These are phyloP conservation scores for Ctenopoma kingsleyae DNA, from an alignment of 2,797 vertebrate genomes.

Conservation along the genomic window DNA sequence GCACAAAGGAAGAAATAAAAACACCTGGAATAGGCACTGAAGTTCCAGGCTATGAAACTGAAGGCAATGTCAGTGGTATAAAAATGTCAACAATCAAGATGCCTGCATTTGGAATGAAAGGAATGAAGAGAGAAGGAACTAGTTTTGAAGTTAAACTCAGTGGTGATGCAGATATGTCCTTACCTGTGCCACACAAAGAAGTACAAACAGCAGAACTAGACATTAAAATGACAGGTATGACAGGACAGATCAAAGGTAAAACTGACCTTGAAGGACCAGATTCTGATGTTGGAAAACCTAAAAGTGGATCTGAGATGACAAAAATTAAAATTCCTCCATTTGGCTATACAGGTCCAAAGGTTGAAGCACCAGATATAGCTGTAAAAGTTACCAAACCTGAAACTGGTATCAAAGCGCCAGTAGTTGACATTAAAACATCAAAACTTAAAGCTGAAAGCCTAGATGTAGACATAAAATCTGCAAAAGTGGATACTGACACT, in stretches of 20 bases:
- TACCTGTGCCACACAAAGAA: constrained; percentile 10
- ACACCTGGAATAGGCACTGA: constrained; percentile 22
- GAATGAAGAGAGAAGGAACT: constrained; percentile 18
- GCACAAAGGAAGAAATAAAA: constrained; percentile 32
- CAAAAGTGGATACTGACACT: no score
- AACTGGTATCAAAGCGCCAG: no score
- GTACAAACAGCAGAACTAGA: constrained; percentile 9
- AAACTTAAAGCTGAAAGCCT: no score
- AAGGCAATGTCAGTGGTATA: not conserved
- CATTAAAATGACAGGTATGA: constrained; percentile 12
- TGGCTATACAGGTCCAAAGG: no score
- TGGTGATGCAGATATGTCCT: constrained; percentile 12
- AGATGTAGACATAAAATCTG: no score
- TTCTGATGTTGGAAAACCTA: not conserved
- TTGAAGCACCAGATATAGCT: not conserved
- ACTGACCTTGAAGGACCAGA: constrained; percentile 9
- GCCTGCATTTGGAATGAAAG: constrained; percentile 37
- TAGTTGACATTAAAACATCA: no score
- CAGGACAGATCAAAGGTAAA: constrained; percentile 14
- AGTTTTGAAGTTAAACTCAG: constrained; percentile 43
- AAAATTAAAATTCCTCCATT: constrained; percentile 17
- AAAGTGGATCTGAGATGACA: not conserved
- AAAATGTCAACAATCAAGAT: constrained; percentile 40
- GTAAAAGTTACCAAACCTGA: no score
- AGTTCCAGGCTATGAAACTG: constrained; percentile 2